Evolutionary conservation across 2,888 invertebrate species (phyloP), one percentile per base, ranked within the genome.

Genomic region (Gisinianus flammeolus): DNA sequence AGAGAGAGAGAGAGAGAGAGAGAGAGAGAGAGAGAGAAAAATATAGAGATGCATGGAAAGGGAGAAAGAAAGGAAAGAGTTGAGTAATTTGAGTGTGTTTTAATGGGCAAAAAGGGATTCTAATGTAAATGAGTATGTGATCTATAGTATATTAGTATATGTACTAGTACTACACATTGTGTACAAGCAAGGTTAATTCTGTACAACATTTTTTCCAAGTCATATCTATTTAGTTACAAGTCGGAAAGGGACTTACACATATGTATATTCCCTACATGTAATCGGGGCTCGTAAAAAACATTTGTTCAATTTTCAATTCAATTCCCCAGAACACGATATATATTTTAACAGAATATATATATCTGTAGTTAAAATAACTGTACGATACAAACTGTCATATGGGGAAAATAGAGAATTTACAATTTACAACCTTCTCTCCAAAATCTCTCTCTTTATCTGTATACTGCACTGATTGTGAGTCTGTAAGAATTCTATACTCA

Each of bases 51-150:
- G 30, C 31, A 31, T 1, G 33, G 33, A 31, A 67, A 67, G 19
- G 67, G 2, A 26, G n/a, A 24, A 22, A 58, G 12, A 33, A 31
- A 16, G 12, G 24, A 58, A 24, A 31, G 28, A 12, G 31, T 67
- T 31, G 67, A 67, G 67, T 67, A 67, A 67, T 67, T 67, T 67
- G 67, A 67, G 67, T 67, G 67, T 33, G 31, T 31, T n/a, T n/a
- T 31, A 31, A 31, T 30, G 67, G 31, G 33, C 19, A 33, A 31
- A 28, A 31, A 31, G 64, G 28, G 28, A 19, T 19, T 28, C 26
- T 6, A 44, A n/a, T n/a, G n/a, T n/a, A n/a, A n/a, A n/a, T n/a
- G n/a, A n/a, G n/a, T n/a, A n/a, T n/a, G n/a, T n/a, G n/a, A n/a
- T n/a, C n/a, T n/a, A n/a, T n/a, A n/a, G n/a, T n/a, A n/a, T n/a